These are phyloP conservation scores for Teleogryllus occipitalis DNA, from an alignment of 1,140 invertebrate genomes.

Conservation along the genomic window DNA sequence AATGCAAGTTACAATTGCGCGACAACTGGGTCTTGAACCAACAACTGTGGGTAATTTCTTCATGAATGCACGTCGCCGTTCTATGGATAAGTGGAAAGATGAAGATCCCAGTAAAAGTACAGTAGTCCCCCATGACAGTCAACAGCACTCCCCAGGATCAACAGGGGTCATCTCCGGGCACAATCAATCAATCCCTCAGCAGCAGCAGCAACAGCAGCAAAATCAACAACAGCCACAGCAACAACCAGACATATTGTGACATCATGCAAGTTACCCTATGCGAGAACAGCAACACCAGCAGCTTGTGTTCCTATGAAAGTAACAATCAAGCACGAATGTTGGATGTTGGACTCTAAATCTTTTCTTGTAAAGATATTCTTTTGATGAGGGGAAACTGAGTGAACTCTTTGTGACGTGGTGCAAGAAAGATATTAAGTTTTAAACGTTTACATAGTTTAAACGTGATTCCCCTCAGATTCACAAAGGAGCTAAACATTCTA, in stretches of 20 bases:
- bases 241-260: slow-evolving; percentile 24
- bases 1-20: slow-evolving; percentile 99
- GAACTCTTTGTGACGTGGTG: slow-evolving; percentile 9
- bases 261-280: slow-evolving; percentile 25
- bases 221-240: slow-evolving; percentile 14
- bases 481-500: slow-evolving; percentile 7
- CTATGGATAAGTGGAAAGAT: slow-evolving; percentile 99
- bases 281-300: slow-evolving; percentile 24
- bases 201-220: slow-evolving; percentile 15
- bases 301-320: slow-evolving; percentile 24
- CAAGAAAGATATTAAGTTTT: slow-evolving; percentile 6
- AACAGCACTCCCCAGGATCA: slow-evolving; percentile 16
- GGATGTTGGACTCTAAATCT: slow-evolving; percentile 1
- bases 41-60: slow-evolving; percentile 99
- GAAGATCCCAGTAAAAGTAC: slow-evolving; percentile 50
- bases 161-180: slow-evolving; percentile 9
- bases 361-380: not conserved
- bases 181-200: slow-evolving; percentile 15
- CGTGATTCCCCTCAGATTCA: slow-evolving; percentile 1
- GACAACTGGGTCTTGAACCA: slow-evolving; percentile 94
- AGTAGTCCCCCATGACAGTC: slow-evolving; percentile 9
- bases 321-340: not conserved
- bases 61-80: slow-evolving; percentile 96
- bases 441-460: slow-evolving; percentile 6
- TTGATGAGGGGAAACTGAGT: not conserved